A percentile compares a stretch with the other conserved stretches of the same genome.
Evolutionary conservation across 2,888 invertebrate species (phyloP).

Genomic region (Melanostoma scalare): DNA sequence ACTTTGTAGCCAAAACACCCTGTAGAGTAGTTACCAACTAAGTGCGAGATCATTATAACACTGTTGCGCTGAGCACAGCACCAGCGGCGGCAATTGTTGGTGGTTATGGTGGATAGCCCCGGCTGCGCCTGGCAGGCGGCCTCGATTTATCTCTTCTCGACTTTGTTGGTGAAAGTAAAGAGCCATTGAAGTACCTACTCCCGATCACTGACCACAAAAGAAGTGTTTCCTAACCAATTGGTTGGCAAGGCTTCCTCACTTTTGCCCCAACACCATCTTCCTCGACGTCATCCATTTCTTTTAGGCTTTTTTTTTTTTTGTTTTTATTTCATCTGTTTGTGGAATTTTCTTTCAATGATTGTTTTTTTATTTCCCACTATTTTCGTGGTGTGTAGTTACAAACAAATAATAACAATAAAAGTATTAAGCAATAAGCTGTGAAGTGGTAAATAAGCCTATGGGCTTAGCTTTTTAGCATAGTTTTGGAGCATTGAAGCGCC

Average conservation of each 20-base stretch:
- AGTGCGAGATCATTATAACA: conserved; percentile 61
- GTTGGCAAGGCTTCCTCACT: conserved; percentile 34
- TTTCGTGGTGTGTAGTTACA: conserved; percentile 37
- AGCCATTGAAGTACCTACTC: conserved; percentile 61
- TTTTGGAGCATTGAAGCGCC: conserved; percentile 15
- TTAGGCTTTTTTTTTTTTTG: conserved; percentile 57
- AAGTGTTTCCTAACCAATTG: conserved; percentile 64
- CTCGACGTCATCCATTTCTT: conserved; percentile 57
- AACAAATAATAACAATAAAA: conserved; percentile 61
- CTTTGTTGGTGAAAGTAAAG: conserved; percentile 68
- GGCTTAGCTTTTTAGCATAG: conserved; percentile 41
- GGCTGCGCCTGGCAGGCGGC: conserved; percentile 48
- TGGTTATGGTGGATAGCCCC: conserved; percentile 12
- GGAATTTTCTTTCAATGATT: conserved; percentile 64
- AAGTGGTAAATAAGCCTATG: conserved; percentile 68
- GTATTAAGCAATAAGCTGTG: conserved; percentile 56
- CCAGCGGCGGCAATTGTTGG: conserved; percentile 37
- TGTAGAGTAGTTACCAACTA: conserved; percentile 21
- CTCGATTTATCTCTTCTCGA: conserved; percentile 62
- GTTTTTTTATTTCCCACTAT: conserved; percentile 1
- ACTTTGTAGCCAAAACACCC: background rate
- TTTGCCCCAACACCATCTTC: conserved; percentile 24
- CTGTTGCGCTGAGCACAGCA: conserved; percentile 37
- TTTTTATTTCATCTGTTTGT: conserved; percentile 40
- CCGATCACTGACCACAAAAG: conserved; percentile 69